Evolutionary conservation across 1,140 invertebrate genomes (phyloP).

Genomic region (Paraescarpia echinospica): DNA sequence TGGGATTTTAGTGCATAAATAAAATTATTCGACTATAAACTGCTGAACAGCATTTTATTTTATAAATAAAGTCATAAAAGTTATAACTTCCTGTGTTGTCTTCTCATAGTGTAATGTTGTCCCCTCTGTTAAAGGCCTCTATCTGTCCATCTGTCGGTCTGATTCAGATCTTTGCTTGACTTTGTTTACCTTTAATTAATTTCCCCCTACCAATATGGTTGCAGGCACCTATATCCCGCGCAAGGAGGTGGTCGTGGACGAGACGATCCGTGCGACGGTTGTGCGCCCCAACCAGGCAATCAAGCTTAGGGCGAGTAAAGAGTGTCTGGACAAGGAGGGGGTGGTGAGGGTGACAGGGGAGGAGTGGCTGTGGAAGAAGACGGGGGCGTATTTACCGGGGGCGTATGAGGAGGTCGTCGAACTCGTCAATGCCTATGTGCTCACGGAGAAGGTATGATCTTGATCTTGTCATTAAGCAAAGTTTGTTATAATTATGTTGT

Average conservation of each 20-base stretch:
- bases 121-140: too few relatives aligned
- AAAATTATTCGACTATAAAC: too few relatives aligned
- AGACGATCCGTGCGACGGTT: slow-evolving; percentile 56
- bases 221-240: slow-evolving; percentile 61
- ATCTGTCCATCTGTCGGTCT: too few relatives aligned
- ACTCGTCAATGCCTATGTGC: slow-evolving; percentile 59
- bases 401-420: slow-evolving; percentile 63
- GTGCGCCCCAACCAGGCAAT: slow-evolving; percentile 61
- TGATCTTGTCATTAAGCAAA: too few relatives aligned
- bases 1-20: too few relatives aligned
- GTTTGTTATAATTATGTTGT: too few relatives aligned
- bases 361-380: slow-evolving; percentile 62
- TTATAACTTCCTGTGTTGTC: too few relatives aligned
- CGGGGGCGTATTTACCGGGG: slow-evolving; percentile 62
- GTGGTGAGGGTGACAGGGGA: slow-evolving; percentile 59
- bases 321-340: slow-evolving; percentile 59
- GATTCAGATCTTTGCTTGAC: neutral
- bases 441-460: slow-evolving; percentile 60
- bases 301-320: slow-evolving; percentile 57
- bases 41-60: too few relatives aligned
- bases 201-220: slow-evolving; percentile 21
- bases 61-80: too few relatives aligned
- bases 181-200: neutral
- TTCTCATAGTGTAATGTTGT: too few relatives aligned
- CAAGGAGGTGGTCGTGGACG: slow-evolving; percentile 60